Evolutionary conservation across 2,113 vertebrate species (phyloP), one percentile per base, ranked within the genome.

Genomic region (Uria lomvia): DNA sequence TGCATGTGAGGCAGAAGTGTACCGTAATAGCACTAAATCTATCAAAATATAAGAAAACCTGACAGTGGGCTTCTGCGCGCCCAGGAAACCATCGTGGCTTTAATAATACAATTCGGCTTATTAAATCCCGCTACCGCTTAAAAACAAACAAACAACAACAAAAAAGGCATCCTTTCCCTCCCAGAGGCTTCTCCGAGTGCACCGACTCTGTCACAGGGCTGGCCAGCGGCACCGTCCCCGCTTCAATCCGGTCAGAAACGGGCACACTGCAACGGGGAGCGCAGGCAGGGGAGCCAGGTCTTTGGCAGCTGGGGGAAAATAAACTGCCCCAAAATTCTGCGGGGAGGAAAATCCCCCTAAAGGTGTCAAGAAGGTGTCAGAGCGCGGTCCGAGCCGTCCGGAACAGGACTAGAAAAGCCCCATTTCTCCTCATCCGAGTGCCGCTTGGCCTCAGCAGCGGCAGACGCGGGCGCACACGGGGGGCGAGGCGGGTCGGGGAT

Each of bases 41-140:
- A 85, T 91, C 91, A 92, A 91, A 95, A 71, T 88, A 88, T 36
- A 55, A 77, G 55, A 81, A 74, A 95, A 85, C 52, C 62, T 96
- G 72, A 71, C 95, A 52, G 52, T 43, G 82, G 91, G 78, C 68
- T 90, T 88, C 40, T 36, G 67, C 7, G 26, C 21, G 11, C 68
- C 77, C 38, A 62, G 74, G 49, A 91, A 93, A 65, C 42, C 63
- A 62, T 77, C 11, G 14, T 68, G 52, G 80, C 62, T 90, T 80
- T 70, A 83, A 81, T 47, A 88, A 86, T 14, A 56, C 45, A 9
- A 43, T 78, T 42, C 56, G 42, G 24, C n/a, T 86, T 86, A 75
- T 87, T 86, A 80, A 93, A 90, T 80, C 21, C 16, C 7, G 1
- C 27, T 84, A 38, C 29, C 9, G 22, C 17, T 67, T 52, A 55